These are phyloP conservation scores for Oscheius sp. DNA, from an alignment of 2,888 invertebrate genomes.

Conservation along the genomic window DNA sequence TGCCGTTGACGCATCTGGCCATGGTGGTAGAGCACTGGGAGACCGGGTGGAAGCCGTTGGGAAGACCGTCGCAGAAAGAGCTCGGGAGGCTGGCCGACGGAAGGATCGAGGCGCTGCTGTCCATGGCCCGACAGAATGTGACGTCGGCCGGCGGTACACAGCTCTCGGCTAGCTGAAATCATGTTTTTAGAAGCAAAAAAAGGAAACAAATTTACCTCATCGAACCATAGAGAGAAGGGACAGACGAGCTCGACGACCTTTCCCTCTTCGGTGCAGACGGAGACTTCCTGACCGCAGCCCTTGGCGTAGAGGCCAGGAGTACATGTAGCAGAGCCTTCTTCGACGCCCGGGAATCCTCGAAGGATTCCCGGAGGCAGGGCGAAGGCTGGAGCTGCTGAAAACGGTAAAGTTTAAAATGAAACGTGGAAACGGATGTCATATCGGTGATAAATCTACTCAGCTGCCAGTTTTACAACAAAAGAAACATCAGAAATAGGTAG, in stretches of 20 bases:
- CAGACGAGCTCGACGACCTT: neutral
- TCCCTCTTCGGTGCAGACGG: conserved; percentile 3
- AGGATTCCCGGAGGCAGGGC: too few species aligned
- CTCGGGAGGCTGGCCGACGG: neutral
- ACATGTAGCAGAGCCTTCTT: too few species aligned
- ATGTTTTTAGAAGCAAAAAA: neutral
- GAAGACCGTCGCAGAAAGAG: conserved; percentile 14
- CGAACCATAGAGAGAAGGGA: conserved; percentile 30
- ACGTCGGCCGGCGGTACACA: conserved; percentile 8
- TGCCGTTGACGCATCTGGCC: conserved; percentile 15
- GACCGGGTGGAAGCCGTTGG: conserved; percentile 24
- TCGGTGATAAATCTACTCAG: too few species aligned
- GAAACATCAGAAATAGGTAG: too few species aligned
- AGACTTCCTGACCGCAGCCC: conserved; percentile 20
- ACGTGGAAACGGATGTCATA: too few species aligned
- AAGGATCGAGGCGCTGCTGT: neutral
- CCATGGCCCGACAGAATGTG: neutral
- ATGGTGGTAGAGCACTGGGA: conserved; percentile 15
- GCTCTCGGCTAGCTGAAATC: neutral
- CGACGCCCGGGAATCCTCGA: too few species aligned
- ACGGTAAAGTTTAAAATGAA: too few species aligned
- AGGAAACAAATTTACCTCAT: neutral
- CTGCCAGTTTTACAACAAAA: too few species aligned
- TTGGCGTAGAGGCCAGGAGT: neutral
- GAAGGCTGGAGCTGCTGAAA: too few species aligned